phyloP scores from a whole-genome alignment of 1,140 invertebrate genomes.

The Antheraea mylitta region DNA sequence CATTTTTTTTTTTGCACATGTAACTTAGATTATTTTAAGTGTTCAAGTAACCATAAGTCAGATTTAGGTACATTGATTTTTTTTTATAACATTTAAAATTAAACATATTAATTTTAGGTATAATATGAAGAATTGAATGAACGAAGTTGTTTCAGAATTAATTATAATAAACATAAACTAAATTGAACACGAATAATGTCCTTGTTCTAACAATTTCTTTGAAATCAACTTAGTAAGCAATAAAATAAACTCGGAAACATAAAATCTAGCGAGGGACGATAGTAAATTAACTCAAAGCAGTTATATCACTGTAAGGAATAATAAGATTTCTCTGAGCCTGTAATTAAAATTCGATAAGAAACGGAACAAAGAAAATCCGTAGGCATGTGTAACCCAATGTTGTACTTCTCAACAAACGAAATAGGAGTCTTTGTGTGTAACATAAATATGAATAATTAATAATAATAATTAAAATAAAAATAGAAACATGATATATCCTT shows the following conservation, averaged over 20 bases:
- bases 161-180: no score
- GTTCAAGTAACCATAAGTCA: no score
- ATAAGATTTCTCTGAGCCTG: constrained; percentile 69
- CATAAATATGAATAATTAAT: no score
- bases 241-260: constrained; percentile 58
- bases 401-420: background rate
- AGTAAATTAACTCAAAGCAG: constrained; percentile 59
- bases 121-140: no score
- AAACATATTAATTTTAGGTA: no score
- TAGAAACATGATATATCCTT: background rate
- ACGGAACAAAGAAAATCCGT: constrained; percentile 68
- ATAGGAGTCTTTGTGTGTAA: no score
- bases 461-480: no score
- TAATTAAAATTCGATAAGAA: constrained; percentile 78
- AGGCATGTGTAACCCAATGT: background rate
- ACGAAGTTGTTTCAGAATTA: no score
- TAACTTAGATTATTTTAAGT: no score
- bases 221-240: constrained; percentile 17
- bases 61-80: no score
- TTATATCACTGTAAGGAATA: constrained; percentile 71
- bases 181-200: background rate
- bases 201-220: background rate
- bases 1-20: no score
- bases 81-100: no score
- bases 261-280: constrained; percentile 54